Evolutionary conservation across 2,888 invertebrate genomes (phyloP).

Genomic region (Syrphus vitripennis): DNA sequence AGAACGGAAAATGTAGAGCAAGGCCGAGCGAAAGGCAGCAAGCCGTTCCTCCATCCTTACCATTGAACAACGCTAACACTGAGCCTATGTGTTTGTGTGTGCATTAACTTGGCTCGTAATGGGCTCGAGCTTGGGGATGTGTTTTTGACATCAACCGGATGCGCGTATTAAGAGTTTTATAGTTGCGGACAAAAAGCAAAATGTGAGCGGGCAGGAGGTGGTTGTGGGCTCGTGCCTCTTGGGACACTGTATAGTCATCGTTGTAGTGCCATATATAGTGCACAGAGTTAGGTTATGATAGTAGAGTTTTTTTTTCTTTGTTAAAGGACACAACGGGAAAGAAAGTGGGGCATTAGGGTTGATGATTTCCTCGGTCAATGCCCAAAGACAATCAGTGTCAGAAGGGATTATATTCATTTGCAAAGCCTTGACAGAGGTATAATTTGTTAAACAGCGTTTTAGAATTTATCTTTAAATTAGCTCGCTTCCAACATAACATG

Average conservation of each 20-base stretch:
- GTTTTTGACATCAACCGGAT: conserved; percentile 59
- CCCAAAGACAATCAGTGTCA: conserved; percentile 62
- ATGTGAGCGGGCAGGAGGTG: not conserved
- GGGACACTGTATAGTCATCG: no score
- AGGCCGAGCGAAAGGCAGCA: conserved; percentile 38
- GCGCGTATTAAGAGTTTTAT: conserved; percentile 42
- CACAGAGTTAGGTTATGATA: conserved; percentile 38
- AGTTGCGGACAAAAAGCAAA: conserved; percentile 37
- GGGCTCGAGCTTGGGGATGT: conserved; percentile 48
- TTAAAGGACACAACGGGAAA: not conserved
- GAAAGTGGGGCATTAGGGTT: conserved; percentile 49
- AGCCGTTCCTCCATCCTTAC: conserved; percentile 1
- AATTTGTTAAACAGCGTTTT: conserved; percentile 34
- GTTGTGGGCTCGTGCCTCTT: not conserved
- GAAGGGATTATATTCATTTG: conserved; percentile 30
- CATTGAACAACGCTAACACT: no score
- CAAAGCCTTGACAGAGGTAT: conserved; percentile 50
- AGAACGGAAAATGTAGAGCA: conserved; percentile 61
- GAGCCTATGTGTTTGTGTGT: not conserved
- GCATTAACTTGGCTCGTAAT: conserved; percentile 53
- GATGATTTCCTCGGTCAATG: conserved; percentile 66
- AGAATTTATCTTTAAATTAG: conserved; percentile 35
- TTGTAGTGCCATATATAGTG: not conserved
- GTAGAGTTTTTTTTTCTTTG: not conserved
- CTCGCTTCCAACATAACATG: not conserved